phyloP scores from a whole-genome alignment of 92 coral and sea anemone species.

The Pocillopora grandis region DNA sequence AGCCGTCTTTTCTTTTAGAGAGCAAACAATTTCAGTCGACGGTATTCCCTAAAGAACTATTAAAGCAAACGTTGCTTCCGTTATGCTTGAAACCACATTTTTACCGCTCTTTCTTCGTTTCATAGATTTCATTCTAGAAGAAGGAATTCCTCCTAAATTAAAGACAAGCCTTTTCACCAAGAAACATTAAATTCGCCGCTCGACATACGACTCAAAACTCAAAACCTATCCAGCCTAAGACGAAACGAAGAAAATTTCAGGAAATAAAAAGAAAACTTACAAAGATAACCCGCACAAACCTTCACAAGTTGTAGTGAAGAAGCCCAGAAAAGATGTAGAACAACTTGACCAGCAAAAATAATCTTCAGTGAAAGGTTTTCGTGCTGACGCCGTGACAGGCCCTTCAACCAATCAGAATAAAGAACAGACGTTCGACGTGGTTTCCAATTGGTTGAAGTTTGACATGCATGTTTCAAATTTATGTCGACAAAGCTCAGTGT shows the following conservation, averaged over 20 bases:
- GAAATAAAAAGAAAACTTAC: background rate
- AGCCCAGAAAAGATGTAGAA: conserved; percentile 4
- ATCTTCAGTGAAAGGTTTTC: conserved; percentile 14
- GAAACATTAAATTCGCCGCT: background rate
- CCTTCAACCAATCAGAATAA: conserved; percentile 55
- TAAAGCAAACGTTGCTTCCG: background rate
- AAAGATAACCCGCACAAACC: conserved; percentile 14
- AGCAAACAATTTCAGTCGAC: background rate
- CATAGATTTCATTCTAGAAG: conserved; percentile 44
- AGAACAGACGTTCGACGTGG: conserved; percentile 46
- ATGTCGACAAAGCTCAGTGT: conserved; percentile 17
- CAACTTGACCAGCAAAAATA: conserved; percentile 16
- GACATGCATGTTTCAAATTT: conserved; percentile 59
- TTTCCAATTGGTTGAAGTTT: conserved; percentile 56
- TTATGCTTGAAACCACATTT: background rate
- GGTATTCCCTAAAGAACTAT: background rate
- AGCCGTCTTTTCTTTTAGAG: background rate
- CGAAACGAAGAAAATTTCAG: background rate
- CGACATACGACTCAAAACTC: background rate
- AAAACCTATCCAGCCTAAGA: background rate
- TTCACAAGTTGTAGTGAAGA: conserved; percentile 13
- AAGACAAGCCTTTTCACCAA: background rate
- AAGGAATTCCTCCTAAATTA: conserved; percentile 22
- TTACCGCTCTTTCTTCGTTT: conserved; percentile 16
- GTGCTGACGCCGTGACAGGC: conserved; percentile 44